Percentiles rank a stretch among this genome's conserved stretches.
These are phyloP conservation scores for Achatina immaculata DNA, from an alignment of 1,140 invertebrate genomes.

Conservation along the genomic window DNA sequence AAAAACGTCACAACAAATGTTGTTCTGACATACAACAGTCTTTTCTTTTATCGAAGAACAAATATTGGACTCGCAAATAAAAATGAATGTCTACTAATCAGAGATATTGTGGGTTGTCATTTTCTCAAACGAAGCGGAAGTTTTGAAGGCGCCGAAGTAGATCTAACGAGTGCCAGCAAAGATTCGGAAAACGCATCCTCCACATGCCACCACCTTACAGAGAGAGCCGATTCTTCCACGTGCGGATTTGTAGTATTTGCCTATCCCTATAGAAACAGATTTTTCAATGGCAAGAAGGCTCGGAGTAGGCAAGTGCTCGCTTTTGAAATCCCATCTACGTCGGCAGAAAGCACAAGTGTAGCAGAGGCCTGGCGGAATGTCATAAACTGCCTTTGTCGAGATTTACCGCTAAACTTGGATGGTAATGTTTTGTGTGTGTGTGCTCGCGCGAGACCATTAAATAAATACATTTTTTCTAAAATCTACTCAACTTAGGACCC, in stretches of 20 bases:
- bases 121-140: conserved; percentile 1
- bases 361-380: too few relatives aligned
- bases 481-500: too few relatives aligned
- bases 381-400: too few relatives aligned
- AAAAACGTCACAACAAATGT: conserved; percentile 45
- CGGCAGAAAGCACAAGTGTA: conserved; percentile 85
- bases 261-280: conserved; percentile 81
- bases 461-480: too few relatives aligned
- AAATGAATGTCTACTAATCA: conserved; percentile 42
- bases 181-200: conserved; percentile 16
- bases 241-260: conserved; percentile 90
- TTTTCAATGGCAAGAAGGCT: conserved; percentile 74
- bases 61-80: conserved; percentile 22
- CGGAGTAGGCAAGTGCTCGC: conserved; percentile 82
- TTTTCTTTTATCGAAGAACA: conserved; percentile 42
- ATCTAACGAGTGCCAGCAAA: too few relatives aligned
- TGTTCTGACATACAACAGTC: conserved; percentile 43
- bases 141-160: neutral
- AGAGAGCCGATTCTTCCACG: conserved; percentile 75
- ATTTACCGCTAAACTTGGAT: too few relatives aligned
- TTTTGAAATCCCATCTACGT: conserved; percentile 78
- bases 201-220: conserved; percentile 70
- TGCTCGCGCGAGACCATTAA: too few relatives aligned
- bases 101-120: conserved; percentile 67
- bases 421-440: too few relatives aligned